Evolutionary conservation across 2,888 invertebrate genomes (phyloP).

Genomic region (Poecilus cupreus): DNA sequence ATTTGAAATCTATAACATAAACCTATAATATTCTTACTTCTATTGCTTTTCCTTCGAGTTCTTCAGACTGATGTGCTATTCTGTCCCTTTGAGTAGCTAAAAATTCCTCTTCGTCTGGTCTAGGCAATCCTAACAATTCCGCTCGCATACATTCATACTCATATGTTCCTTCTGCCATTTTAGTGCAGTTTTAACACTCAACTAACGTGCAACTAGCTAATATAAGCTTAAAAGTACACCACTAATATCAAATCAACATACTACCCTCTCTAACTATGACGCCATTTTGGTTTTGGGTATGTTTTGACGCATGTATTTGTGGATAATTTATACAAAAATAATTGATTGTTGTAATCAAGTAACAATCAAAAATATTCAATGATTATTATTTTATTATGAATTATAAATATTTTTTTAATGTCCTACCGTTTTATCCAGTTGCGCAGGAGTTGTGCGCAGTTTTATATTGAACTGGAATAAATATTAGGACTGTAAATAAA

Average conservation of each 20-base stretch:
- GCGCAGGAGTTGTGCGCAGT: too few species aligned
- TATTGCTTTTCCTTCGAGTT: constrained; percentile 74
- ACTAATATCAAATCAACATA: constrained; percentile 32
- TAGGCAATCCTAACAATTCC: constrained; percentile 83
- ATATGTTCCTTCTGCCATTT: constrained; percentile 81
- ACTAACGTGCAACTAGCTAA: constrained; percentile 47
- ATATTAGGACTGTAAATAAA: too few species aligned
- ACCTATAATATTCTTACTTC: constrained; percentile 70
- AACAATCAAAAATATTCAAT: too few species aligned
- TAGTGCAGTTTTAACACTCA: constrained; percentile 54
- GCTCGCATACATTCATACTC: constrained; percentile 87
- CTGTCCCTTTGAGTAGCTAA: constrained; percentile 75
- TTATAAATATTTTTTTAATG: too few species aligned
- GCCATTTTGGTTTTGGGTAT: constrained; percentile 38
- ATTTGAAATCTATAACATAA: neutral
- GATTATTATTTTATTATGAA: too few species aligned
- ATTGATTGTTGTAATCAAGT: too few species aligned
- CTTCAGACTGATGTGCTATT: constrained; percentile 68
- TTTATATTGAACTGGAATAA: too few species aligned
- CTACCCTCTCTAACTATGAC: constrained; percentile 38
- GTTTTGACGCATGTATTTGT: neutral
- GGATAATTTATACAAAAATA: neutral
- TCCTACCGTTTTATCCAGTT: too few species aligned
- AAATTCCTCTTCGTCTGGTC: constrained; percentile 82
- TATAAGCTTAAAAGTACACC: constrained; percentile 39